Evolutionary conservation across 2,888 invertebrate genomes (phyloP), one percentile per base, ranked within the genome.

Genomic region (Lagria hirta): DNA sequence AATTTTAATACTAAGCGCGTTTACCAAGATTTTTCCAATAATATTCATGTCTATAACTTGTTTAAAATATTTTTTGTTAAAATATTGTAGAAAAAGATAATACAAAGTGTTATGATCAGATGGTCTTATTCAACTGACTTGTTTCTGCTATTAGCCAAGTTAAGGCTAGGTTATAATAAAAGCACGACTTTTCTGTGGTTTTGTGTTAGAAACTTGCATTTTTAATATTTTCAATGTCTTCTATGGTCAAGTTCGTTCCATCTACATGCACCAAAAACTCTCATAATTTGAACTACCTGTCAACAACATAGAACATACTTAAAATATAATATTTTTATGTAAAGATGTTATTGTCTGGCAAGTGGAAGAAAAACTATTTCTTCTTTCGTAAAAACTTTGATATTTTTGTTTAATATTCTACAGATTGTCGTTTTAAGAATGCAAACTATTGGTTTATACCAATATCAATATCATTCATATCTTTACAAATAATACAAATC

Each of bases 401-500:
- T 24, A 41, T 46, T 21, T 42, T 46, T 6, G 37, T 15, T 21
- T 27, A 29, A 18, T 46, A 45, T 8, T 45, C 48, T 17, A 34
- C 23, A 16, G 32, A 20, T 10, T 49, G 30, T 16, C 12, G 13
- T 24, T 49, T 46, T 21, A 49, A 30, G 8, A 36, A 28, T 3
- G 46, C 33, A 10, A 42, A 10, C 14, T 50, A 12, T 21, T 32
- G 38, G 3, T 29, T 14, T 17, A 37, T 20, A 3, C 47, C 35
- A 11, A 52, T 54, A 41, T 54, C 50, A 11, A 50, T 37, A 27
- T 49, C 44, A 14, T 49, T 42, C n/a, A n/a, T n/a, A n/a, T n/a
- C n/a, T 37, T 43, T 6, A 43, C 8, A 1, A 36, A 33, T 13
- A 54, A 20, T 8, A 45, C 49, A 5, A 32, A 20, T 29, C 51